Base-by-base conservation (phyloP, 2,888 invertebrate species). In the Trachelus stipa region DNA sequence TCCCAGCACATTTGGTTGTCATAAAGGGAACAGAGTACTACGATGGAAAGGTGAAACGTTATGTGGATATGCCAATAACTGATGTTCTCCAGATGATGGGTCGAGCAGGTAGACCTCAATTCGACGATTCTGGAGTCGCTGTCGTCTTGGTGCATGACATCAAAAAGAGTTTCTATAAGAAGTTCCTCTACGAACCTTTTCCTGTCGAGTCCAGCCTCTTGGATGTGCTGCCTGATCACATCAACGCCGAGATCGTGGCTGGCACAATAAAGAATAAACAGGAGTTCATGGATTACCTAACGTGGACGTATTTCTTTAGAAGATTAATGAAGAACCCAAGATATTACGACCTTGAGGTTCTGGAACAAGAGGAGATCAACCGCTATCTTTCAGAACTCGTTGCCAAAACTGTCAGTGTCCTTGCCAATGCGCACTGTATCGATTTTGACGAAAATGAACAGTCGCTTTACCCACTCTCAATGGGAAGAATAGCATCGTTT, bases 31-130 rank as follows among this genome's bases (percentile, higher is more conserved):
- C 99, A 0, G 99, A 99, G 92, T 99, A 98, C 92, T 99, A 96
- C 91, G 99, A 99, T 91, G 99, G 98, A 1, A 99, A 99, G 91
- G 95, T 95, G 37, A 97, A 98, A 90, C 95, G 98, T 85, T 99
- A 99, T 92, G 98, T 99, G 12, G 99, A 99, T 90, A 99, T 99
- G 96, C 99, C 99, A 0, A 99, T 99, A 75, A 99, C 99, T 0
- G 99, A 99, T 92, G 99, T 99, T 0, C 93, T 99, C 79, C 99
- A 99, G 92, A 99, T 99, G 99, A 99, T 99, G 96, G 99, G 99
- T 2, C 94, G 99, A 78, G 99, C 99, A 79, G 99, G 99, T 0
- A 94, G 99, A 77, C 99, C 99, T 0, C 97, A 99, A 93, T 99
- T 96, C 89, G 99, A 99, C 92, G 96, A 96, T 86, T 96, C 97